phyloP scores from a whole-genome alignment of 1,140 invertebrate genomes.

The Rhopalosiphum maidis region DNA sequence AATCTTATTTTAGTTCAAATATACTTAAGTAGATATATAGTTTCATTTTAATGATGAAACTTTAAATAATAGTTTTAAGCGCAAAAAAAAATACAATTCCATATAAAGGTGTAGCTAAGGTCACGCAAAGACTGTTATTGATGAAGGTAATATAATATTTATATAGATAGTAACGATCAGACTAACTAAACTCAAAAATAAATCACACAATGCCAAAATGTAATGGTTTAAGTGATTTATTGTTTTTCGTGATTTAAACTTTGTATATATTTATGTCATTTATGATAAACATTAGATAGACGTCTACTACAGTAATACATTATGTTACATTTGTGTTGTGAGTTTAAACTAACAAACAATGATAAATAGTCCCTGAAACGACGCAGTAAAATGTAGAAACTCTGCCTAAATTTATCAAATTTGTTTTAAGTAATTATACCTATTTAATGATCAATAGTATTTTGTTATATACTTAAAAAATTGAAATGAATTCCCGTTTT shows the following conservation, averaged over 20 bases:
- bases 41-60: not conserved
- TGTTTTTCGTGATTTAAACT: not conserved
- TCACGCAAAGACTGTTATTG: constrained; percentile 6
- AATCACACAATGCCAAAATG: not conserved
- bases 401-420: not conserved
- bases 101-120: constrained; percentile 23
- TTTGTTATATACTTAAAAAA: not conserved
- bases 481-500: not conserved
- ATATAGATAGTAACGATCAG: not conserved
- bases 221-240: not conserved
- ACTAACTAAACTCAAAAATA: not conserved
- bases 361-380: not conserved
- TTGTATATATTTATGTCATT: not conserved
- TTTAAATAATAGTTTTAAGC: no score
- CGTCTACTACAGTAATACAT: no score
- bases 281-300: not conserved
- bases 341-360: not conserved
- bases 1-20: not conserved
- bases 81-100: not conserved
- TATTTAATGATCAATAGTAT: not conserved
- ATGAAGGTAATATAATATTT: not conserved
- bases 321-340: not conserved
- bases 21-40: not conserved
- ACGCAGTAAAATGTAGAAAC: not conserved
- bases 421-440: not conserved